These are phyloP conservation scores for Meteorus cinctellus DNA, from an alignment of 2,888 invertebrate species.

Conservation along the genomic window DNA sequence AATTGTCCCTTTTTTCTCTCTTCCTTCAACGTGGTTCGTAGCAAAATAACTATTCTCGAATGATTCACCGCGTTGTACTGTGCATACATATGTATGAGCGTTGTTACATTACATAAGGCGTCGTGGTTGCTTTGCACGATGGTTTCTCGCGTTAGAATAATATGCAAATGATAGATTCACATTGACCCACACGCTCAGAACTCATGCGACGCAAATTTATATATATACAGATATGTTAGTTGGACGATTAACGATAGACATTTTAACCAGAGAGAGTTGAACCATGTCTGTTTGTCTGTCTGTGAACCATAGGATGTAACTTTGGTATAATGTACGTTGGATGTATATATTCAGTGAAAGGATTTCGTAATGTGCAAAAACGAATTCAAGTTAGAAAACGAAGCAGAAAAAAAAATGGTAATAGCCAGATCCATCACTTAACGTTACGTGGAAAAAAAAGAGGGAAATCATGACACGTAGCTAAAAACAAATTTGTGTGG, in stretches of 20 bases:
- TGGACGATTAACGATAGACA: slow-evolving; percentile 23
- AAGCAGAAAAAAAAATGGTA: not conserved
- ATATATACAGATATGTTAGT: not conserved
- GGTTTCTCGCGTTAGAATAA: slow-evolving; percentile 35
- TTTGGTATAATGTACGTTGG: not conserved
- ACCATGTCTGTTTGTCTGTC: not conserved
- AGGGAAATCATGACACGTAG: not conserved
- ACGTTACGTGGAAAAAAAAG: not conserved
- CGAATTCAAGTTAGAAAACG: not conserved
- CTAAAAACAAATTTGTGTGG: not conserved
- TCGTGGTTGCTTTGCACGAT: slow-evolving; percentile 21
- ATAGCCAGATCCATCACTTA: slow-evolving; percentile 19
- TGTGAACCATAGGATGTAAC: not conserved
- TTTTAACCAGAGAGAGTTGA: slow-evolving; percentile 1
- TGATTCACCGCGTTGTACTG: slow-evolving; percentile 26
- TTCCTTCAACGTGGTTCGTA: not conserved
- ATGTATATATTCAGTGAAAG: slow-evolving; percentile 18
- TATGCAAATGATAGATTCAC: slow-evolving; percentile 37
- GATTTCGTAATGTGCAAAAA: not conserved
- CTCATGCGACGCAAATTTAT: not conserved
- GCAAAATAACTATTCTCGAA: slow-evolving; percentile 31
- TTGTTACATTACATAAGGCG: slow-evolving; percentile 36
- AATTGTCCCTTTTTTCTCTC: not conserved
- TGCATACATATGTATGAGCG: slow-evolving; percentile 30
- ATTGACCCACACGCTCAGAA: slow-evolving; percentile 28